phyloP scores from a whole-genome alignment of 2,113 vertebrate genomes.

The Irena cyanogastra region DNA sequence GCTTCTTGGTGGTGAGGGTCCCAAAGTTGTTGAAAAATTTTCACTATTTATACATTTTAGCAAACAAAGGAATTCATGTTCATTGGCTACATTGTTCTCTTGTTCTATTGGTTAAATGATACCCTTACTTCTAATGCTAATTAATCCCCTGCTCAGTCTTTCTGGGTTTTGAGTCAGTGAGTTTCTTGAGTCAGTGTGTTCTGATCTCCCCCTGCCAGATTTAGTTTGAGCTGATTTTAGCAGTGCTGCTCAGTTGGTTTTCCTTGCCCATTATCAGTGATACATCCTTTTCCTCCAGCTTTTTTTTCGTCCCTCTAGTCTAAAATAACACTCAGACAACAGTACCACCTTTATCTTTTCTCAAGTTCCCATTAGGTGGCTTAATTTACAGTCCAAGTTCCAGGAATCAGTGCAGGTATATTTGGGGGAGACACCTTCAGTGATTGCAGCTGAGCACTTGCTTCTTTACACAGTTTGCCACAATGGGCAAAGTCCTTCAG shows the following conservation, averaged over 20 bases:
- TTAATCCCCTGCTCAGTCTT: background rate
- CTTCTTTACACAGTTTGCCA: background rate
- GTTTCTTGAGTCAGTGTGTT: background rate
- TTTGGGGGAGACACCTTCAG: background rate
- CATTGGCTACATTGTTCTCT: background rate
- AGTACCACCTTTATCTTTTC: background rate
- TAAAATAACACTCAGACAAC: background rate
- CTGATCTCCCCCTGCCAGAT: background rate
- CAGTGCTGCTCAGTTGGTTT: background rate
- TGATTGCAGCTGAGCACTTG: rapidly evolving
- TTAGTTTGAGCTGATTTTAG: background rate
- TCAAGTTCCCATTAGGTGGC: background rate
- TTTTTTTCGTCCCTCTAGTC: background rate
- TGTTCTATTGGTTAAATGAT: background rate
- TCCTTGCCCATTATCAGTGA: background rate
- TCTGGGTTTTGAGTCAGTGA: background rate
- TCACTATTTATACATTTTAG: background rate
- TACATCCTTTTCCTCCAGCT: background rate
- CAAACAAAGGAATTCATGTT: background rate
- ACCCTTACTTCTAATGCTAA: background rate
- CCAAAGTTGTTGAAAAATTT: background rate
- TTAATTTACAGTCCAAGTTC: background rate
- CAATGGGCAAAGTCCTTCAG: background rate
- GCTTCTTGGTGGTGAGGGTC: background rate
- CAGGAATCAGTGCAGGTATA: background rate